These are phyloP conservation scores for Magallana ariakensis DNA, from an alignment of 1,140 invertebrate species.

Conservation along the genomic window DNA sequence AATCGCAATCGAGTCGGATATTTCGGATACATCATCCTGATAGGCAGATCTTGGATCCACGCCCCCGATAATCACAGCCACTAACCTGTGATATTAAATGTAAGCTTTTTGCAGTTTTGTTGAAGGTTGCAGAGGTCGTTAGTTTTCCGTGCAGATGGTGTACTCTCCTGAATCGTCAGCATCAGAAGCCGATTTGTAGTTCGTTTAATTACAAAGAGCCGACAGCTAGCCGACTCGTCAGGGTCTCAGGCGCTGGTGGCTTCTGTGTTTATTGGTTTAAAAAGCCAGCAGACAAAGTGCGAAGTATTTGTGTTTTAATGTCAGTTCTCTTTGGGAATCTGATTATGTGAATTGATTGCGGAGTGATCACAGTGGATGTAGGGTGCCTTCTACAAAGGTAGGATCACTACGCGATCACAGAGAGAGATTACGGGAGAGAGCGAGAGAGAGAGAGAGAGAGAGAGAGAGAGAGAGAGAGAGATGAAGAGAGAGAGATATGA, in stretches of 20 bases:
- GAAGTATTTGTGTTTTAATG: constrained; percentile 22
- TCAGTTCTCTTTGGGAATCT: neutral
- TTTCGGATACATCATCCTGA: no score
- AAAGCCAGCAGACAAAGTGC: constrained; percentile 2
- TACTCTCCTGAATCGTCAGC: constrained; percentile 5
- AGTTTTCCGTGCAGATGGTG: neutral
- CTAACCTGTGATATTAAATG: neutral
- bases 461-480: no score
- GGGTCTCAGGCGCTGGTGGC: neutral
- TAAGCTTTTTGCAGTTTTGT: neutral
- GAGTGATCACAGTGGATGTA: neutral
- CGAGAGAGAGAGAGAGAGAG: no score
- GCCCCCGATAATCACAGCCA: neutral
- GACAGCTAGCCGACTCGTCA: neutral
- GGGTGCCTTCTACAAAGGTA: neutral
- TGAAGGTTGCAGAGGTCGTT: neutral
- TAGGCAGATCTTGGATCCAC: neutral
- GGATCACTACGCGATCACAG: neutral
- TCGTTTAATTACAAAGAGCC: constrained; percentile 27
- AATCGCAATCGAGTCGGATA: neutral
- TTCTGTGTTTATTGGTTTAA: constrained; percentile 16
- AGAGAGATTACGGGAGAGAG: neutral
- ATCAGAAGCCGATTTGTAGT: constrained; percentile 14
- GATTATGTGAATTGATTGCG: neutral
- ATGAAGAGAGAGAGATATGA: no score